A percentile compares a stretch with the other conserved stretches of the same genome.
Evolutionary conservation across 2,797 vertebrate species (phyloP).

Genomic region (Loriculus beryllinus): DNA sequence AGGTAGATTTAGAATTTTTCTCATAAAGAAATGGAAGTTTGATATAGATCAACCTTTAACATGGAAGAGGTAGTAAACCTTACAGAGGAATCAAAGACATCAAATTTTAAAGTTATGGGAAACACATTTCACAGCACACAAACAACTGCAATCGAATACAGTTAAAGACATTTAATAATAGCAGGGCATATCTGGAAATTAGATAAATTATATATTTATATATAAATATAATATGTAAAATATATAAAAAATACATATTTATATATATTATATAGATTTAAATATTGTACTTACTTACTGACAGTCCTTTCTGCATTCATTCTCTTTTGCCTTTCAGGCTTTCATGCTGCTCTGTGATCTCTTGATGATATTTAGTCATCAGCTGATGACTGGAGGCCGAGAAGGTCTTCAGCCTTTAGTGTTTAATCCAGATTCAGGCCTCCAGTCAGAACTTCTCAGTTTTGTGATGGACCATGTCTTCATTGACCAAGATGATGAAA

Average conservation of each 20-base stretch:
- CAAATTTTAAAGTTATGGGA: background rate
- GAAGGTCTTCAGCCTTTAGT: slow-evolving; percentile 94
- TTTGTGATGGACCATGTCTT: slow-evolving; percentile 99
- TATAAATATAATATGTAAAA: background rate
- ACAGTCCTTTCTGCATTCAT: background rate
- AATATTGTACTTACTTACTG: background rate
- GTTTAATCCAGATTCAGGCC: slow-evolving; percentile 92
- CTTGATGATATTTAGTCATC: slow-evolving; percentile 99
- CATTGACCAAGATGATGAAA: slow-evolving; percentile 98
- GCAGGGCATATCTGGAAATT: background rate
- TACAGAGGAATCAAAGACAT: background rate
- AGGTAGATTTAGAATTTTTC: background rate
- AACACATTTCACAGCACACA: background rate
- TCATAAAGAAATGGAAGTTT: background rate
- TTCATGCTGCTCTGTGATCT: slow-evolving; percentile 99
- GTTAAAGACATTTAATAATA: background rate
- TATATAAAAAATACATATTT: background rate
- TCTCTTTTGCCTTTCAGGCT: slow-evolving; percentile 78
- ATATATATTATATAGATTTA: background rate
- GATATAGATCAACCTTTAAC: background rate
- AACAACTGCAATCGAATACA: background rate
- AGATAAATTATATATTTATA: background rate
- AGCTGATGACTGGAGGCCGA: slow-evolving; percentile 88
- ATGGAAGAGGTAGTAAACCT: background rate
- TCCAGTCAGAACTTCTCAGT: slow-evolving; percentile 95